A percentile compares a stretch with the other conserved stretches of the same genome.
phyloP scores from a whole-genome alignment of 2,113 vertebrate genomes.

The Leiothrix lutea region DNA sequence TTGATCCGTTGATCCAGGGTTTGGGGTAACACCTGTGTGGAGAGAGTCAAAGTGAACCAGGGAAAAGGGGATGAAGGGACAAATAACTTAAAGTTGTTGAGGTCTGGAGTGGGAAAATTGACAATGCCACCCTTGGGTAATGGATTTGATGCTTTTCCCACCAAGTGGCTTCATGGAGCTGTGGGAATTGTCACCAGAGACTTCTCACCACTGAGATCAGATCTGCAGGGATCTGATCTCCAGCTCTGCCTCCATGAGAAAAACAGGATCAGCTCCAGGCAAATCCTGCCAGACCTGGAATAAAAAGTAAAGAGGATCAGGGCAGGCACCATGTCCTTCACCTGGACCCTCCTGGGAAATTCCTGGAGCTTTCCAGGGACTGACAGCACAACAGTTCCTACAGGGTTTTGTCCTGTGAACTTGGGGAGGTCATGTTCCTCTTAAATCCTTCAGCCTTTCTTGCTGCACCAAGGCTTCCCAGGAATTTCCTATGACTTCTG shows the following conservation, averaged over 20 bases:
- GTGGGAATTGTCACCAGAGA: neutral
- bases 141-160: neutral
- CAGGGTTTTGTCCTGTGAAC: neutral
- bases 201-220: neutral
- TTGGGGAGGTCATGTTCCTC: neutral
- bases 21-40: neutral
- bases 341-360: neutral
- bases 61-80: neutral
- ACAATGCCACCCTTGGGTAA: rapidly evolving
- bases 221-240: neutral
- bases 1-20: neutral
- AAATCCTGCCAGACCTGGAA: rapidly evolving
- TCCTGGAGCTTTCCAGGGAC: neutral
- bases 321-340: rapidly evolving
- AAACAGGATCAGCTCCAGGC: neutral
- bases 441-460: neutral
- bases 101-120: neutral
- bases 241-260: neutral
- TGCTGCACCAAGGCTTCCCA: neutral
- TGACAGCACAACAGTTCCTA: rapidly evolving
- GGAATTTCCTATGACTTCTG: neutral
- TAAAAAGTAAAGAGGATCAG: rapidly evolving
- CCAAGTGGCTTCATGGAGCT: rapidly evolving
- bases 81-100: neutral
- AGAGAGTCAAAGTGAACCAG: neutral